Base-by-base conservation (phyloP, 1,140 invertebrate species). In the Drosophila simulans region DNA sequence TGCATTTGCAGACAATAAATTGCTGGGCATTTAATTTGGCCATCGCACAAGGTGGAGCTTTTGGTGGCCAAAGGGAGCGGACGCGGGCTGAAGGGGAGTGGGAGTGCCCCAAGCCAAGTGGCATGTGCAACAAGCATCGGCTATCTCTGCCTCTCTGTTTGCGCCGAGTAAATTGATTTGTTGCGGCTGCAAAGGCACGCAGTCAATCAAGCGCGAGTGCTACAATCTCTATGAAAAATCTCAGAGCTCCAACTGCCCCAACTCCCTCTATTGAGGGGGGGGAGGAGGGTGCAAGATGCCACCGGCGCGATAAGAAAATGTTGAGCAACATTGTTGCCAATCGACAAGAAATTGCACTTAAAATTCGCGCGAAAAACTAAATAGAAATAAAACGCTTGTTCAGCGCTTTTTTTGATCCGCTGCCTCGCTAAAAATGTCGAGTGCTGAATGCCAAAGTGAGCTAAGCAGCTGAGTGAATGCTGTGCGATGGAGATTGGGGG, bases 321-420 rank as follows among this genome's bases (percentile, higher is more conserved):
- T 89, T 80, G 71, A 74, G 53, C 73, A 80, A 85, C 77, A 66
- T 84, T 76, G 80, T 75, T 76, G 80, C 77, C 54, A 59, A 60
- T 48, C 81, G 70, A 88, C 83, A 88, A 76, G 71, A 80, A 63
- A 89, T 88, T 88, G 84, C 83, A 88, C 83, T 89, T 88, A 73
- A 88, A 77, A 89, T 89, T 77, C 76, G 78, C 66, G 72, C 58
- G 56, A 82, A 78, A 82, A 68, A 55, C 52, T 76, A 63, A 62
- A 59, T 60, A 57, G 60, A 63, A 78, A 74, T 82, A 77, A 81
- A 70, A 70, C 31, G 66, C 66, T 69, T 70, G 66, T 70, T 57
- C 51, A 39, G 52, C 53, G 64, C 64, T 53, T 70, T 70, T 46
- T 75, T 73, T 73, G 45, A 58, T 83, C 51, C 43, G 27, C 15